Base-by-base conservation (phyloP, 2,113 vertebrate species). In the Danio rerio region DNA sequence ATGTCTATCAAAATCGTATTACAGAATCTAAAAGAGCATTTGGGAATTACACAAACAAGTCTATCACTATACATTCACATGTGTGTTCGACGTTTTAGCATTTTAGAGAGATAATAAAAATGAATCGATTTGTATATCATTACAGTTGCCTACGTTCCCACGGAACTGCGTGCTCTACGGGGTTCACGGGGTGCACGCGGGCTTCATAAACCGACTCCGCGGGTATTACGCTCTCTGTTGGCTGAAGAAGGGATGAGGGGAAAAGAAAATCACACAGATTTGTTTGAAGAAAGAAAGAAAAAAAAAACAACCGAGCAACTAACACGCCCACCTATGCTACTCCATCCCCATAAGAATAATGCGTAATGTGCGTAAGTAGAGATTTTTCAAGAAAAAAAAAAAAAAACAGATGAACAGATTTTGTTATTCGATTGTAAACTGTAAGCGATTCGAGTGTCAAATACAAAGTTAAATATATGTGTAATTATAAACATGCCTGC, bases 141-240 rank as follows among this genome's bases (percentile, higher is more conserved):
- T 62, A 77, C 7, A 49, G 20, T 31, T 15, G 40, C 45, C 45
- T 18, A 52, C 15, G 58, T 31, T 77, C 58, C 45, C 45, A 63
- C 45, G 62, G 59, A 63, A 50, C 75, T 40, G 58, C 58, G 13
- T 40, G 20, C 20, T 77, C 18, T 47, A 21, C 49, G 13, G 45
- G 75, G 58, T 77, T 77, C 75, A 63, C 13, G 45, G 50, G 73
- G 45, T 76, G 52, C 72, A 58, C 40, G 42, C 49, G 43, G 42
- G 59, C 40, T 56, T 69, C 43, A 47, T 5, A 52, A 78, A 71
- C 49, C 83, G 82, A 82, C 82, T 87, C 86, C 85, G 80, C 89
- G 91, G 82, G 59, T 87, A 85, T 89, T 90, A 90, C 95, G 94
- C 93, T 93, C 94, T 92, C 93, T 95, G 88, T 95, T 94, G 95